Percentiles rank a stretch among this genome's conserved stretches.
Conservation (phyloP, 2,113 vertebrate genomes). For the Eurystomus gularis region DNA sequence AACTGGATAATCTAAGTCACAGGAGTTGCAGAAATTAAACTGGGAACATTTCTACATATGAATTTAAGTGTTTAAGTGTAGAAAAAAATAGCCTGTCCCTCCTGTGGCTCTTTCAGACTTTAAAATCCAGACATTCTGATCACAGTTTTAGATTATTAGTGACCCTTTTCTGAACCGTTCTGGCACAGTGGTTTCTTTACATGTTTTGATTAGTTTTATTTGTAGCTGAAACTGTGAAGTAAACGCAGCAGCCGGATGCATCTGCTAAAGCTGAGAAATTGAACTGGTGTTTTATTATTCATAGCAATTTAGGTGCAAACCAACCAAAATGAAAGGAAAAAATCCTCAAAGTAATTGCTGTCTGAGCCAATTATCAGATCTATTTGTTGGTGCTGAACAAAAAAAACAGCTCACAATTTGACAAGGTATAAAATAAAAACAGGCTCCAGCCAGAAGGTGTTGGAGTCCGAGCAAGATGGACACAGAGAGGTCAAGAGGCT, state of each 20-base stretch:
- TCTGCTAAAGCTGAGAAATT: not conserved
- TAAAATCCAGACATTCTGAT: not conserved
- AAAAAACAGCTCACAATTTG: not conserved
- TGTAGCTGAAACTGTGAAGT: not conserved
- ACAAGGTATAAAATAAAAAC: not conserved
- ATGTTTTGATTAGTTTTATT: constrained; percentile 9
- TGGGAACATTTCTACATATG: not conserved
- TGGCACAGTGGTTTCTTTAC: not conserved
- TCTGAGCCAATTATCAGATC: not conserved
- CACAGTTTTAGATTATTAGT: not conserved
- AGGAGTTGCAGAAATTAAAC: not conserved
- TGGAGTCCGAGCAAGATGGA: not conserved
- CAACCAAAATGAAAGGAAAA: not conserved
- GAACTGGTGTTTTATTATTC: not conserved
- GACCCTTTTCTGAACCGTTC: not conserved
- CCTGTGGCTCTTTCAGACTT: not conserved
- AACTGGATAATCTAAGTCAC: not conserved
- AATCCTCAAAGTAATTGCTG: not conserved
- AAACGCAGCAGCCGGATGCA: not conserved
- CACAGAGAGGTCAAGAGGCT: not conserved
- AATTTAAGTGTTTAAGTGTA: not conserved
- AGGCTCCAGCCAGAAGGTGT: not conserved
- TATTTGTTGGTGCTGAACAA: not conserved
- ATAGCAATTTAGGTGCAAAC: not conserved
- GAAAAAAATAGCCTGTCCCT: not conserved